phyloP scores from a whole-genome alignment of 2,797 vertebrate genomes.

The Poecilia velifera region DNA sequence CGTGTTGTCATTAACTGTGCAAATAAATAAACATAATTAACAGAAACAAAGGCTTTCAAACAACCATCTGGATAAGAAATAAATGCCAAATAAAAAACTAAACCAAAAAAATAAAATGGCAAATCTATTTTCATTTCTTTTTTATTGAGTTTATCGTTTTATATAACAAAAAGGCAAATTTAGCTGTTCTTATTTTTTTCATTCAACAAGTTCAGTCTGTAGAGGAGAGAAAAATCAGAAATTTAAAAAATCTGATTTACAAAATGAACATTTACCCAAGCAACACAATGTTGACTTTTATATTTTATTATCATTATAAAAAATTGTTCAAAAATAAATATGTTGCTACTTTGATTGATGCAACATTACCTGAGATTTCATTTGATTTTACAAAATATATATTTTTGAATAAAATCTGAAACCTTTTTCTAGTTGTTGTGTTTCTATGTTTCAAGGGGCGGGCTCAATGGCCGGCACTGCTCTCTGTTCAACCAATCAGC shows the following conservation, averaged over 20 bases:
- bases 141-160: neutral
- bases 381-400: neutral
- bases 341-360: neutral
- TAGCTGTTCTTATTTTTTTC: too few relatives aligned
- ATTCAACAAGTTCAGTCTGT: neutral
- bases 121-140: neutral
- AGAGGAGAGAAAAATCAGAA: neutral
- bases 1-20: too few relatives aligned
- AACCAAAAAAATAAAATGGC: too few relatives aligned
- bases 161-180: too few relatives aligned
- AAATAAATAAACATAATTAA: too few relatives aligned
- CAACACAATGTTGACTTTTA: neutral
- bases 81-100: too few relatives aligned
- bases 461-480: slow-evolving; percentile 4
- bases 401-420: neutral
- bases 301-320: neutral
- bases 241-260: neutral
- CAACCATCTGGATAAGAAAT: too few relatives aligned
- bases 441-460: slow-evolving; percentile 23
- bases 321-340: neutral
- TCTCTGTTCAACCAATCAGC: slow-evolving; percentile 31
- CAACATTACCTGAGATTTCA: neutral
- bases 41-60: too few relatives aligned
- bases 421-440: neutral
- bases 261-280: neutral